Percentiles rank a stretch among this genome's conserved stretches.
phyloP scores from a whole-genome alignment of 2,113 vertebrate genomes.

The Mesoclemmys tuberculata region DNA sequence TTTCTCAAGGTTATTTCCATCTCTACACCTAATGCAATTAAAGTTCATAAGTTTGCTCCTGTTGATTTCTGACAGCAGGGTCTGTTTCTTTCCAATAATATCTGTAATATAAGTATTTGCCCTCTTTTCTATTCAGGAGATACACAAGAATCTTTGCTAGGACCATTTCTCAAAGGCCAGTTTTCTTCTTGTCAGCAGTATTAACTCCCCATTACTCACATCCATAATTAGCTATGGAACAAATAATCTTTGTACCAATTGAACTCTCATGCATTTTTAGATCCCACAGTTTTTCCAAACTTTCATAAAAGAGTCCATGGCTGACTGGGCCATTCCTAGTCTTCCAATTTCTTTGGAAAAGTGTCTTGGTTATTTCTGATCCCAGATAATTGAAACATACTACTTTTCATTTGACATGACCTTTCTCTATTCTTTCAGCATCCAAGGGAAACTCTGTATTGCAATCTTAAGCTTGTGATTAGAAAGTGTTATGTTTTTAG shows the following conservation, averaged over 20 bases:
- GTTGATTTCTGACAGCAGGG: neutral
- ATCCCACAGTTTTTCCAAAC: neutral
- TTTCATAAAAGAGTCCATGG: neutral
- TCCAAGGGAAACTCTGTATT: neutral
- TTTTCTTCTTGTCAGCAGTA: neutral
- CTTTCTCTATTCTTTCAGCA: rapidly evolving
- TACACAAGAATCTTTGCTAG: neutral
- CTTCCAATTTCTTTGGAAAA: neutral
- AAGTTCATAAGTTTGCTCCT: neutral
- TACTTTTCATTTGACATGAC: neutral
- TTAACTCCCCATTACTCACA: neutral
- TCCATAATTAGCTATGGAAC: neutral
- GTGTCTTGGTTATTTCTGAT: neutral
- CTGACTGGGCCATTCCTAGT: neutral
- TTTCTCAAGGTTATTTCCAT: neutral
- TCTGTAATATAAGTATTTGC: neutral
- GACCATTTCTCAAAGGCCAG: neutral
- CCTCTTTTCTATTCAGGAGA: neutral
- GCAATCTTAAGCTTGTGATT: neutral
- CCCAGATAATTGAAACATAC: neutral
- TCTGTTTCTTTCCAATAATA: neutral
- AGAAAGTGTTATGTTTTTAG: neutral
- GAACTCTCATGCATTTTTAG: neutral
- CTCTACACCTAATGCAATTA: neutral
- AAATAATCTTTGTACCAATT: neutral